Evolutionary conservation across 2,888 invertebrate genomes (phyloP).

Genomic region (Leptinotarsa haldemani): DNA sequence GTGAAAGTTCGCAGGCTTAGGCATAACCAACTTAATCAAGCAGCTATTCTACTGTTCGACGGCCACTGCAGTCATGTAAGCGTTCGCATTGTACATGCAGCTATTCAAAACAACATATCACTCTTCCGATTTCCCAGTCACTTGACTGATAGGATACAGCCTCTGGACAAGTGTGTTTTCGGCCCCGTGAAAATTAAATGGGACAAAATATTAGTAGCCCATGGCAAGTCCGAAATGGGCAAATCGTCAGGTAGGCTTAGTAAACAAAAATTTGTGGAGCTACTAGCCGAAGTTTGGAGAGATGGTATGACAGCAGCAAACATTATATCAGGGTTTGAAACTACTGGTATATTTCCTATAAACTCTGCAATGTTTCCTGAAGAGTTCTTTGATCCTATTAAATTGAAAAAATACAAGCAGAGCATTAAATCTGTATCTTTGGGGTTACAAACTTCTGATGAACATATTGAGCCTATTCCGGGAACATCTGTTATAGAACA

Average conservation of each 20-base stretch:
- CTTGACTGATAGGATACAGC: constrained; percentile 45
- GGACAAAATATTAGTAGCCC: constrained; percentile 44
- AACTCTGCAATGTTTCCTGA: constrained; percentile 22
- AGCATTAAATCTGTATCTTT: constrained; percentile 17
- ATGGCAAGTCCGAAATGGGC: no score
- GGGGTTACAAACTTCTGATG: neutral
- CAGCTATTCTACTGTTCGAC: no score
- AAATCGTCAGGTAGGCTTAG: no score
- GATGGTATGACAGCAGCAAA: neutral
- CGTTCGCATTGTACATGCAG: constrained; percentile 39
- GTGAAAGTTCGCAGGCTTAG: constrained; percentile 26
- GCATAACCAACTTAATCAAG: constrained; percentile 32
- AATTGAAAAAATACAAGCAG: constrained; percentile 17
- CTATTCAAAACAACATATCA: constrained; percentile 28
- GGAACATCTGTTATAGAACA: neutral
- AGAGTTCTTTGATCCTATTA: constrained; percentile 21
- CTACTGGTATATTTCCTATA: constrained; percentile 24
- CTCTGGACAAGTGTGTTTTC: constrained; percentile 42
- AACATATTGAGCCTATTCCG: neutral
- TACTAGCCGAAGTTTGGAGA: constrained; percentile 9
- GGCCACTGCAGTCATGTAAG: no score
- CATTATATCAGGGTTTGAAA: constrained; percentile 5
- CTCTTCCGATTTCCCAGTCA: constrained; percentile 39
- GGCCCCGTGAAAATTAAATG: constrained; percentile 41
- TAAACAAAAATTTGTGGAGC: constrained; percentile 22